These are phyloP conservation scores for Pollachius pollachius DNA, from an alignment of 2,113 vertebrate genomes.

Conservation along the genomic window DNA sequence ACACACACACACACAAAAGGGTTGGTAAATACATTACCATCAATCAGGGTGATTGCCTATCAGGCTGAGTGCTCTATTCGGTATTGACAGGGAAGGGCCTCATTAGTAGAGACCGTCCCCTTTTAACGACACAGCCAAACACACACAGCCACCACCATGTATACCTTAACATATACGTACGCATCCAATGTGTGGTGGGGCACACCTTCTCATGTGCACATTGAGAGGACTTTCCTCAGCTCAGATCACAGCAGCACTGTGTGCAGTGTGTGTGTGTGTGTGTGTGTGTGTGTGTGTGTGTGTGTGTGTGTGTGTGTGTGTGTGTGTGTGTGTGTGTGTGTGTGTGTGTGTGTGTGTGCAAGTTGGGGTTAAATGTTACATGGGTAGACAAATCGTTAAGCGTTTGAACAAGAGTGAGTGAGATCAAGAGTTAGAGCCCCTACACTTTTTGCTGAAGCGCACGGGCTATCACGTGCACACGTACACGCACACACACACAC, in stretches of 20 bases:
- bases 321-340: too few species aligned
- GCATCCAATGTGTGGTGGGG: constrained; percentile 11
- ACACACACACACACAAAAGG: constrained; percentile 16
- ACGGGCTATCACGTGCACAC: neutral
- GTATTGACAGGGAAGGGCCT: constrained; percentile 68
- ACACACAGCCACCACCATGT: neutral
- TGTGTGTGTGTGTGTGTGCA: too few species aligned
- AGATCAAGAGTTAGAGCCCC: too few species aligned
- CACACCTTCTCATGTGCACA: neutral
- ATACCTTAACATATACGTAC: constrained; percentile 4
- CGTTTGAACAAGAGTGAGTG: too few species aligned
- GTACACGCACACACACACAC: neutral
- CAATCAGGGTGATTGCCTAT: constrained; percentile 79
- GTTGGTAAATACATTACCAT: constrained; percentile 75
- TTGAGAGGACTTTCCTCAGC: too few species aligned
- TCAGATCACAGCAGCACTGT: too few species aligned
- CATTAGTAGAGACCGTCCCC: constrained; percentile 60
- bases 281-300: too few species aligned
- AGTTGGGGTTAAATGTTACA: too few species aligned
- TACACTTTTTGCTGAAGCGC: too few species aligned
- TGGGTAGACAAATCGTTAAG: too few species aligned
- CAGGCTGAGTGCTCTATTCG: constrained; percentile 77
- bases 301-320: too few species aligned
- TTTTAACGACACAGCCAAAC: neutral
- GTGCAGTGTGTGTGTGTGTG: too few species aligned